phyloP scores from a whole-genome alignment of 2,797 vertebrate genomes.

The Poecile montanus region DNA sequence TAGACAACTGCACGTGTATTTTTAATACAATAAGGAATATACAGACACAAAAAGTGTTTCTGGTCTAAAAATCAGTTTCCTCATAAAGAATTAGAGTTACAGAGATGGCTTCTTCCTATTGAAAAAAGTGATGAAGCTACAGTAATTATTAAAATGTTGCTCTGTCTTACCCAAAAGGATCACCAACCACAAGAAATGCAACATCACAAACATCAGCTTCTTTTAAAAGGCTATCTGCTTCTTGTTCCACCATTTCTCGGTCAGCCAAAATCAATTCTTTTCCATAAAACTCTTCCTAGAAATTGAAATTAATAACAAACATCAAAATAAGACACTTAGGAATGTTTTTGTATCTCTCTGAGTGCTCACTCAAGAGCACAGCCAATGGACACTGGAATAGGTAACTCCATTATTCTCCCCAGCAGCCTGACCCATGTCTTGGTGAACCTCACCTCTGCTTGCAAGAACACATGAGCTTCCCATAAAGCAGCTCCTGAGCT shows the following conservation, averaged over 20 bases:
- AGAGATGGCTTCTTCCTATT: not conserved
- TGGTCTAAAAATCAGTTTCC: not conserved
- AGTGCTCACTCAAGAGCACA: not conserved
- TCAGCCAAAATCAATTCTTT: constrained; percentile 91
- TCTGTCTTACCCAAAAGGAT: constrained; percentile 91
- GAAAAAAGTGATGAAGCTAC: not conserved
- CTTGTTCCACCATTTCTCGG: constrained; percentile 92
- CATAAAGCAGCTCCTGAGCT: not conserved
- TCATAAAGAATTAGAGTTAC: not conserved
- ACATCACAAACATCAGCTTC: constrained; percentile 86
- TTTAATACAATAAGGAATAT: not conserved
- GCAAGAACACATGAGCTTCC: not conserved
- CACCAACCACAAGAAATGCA: constrained; percentile 94
- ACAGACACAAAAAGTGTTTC: not conserved
- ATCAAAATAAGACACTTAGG: constrained; percentile 9
- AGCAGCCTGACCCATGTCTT: not conserved
- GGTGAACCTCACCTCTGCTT: not conserved
- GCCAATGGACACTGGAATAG: not conserved
- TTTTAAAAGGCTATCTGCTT: constrained; percentile 88
- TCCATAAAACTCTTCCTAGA: constrained; percentile 93
- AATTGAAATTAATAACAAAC: constrained; percentile 22
- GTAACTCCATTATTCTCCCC: not conserved
- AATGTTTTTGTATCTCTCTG: not conserved
- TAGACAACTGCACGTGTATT: not conserved
- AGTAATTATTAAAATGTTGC: not conserved